These are phyloP conservation scores for Oncorhynchus kisutch DNA, from an alignment of 2,113 vertebrate genomes.

Conservation along the genomic window DNA sequence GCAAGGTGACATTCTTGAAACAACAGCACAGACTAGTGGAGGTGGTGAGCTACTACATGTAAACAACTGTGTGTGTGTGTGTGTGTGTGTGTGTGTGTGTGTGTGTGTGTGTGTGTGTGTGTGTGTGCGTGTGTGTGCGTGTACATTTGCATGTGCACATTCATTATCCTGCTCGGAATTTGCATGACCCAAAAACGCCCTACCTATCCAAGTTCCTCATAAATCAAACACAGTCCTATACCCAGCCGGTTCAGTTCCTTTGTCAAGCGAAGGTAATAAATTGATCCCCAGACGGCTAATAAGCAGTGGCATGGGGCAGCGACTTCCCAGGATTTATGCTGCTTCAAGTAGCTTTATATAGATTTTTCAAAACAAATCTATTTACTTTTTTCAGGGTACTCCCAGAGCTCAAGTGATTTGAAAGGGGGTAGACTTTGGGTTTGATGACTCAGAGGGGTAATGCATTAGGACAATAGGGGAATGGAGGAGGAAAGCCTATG, in stretches of 20 bases:
- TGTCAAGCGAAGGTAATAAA: slow-evolving; percentile 68
- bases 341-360: slow-evolving; percentile 61
- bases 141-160: not conserved
- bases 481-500: slow-evolving; percentile 49
- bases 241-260: slow-evolving; percentile 41
- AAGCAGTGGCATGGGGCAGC: slow-evolving; percentile 59
- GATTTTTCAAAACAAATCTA: slow-evolving; percentile 45
- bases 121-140: not conserved
- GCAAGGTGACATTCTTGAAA: slow-evolving; percentile 34
- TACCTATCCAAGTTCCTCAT: slow-evolving; percentile 54
- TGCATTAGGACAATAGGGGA: slow-evolving; percentile 33
- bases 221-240: slow-evolving; percentile 65
- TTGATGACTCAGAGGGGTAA: slow-evolving; percentile 18
- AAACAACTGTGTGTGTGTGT: not conserved
- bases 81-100: not conserved
- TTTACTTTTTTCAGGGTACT: slow-evolving; percentile 15
- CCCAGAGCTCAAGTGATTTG: slow-evolving; percentile 35
- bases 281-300: slow-evolving; percentile 64
- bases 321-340: slow-evolving; percentile 59
- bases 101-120: not conserved
- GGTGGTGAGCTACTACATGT: not conserved
- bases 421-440: slow-evolving; percentile 22
- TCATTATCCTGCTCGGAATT: slow-evolving; percentile 43
- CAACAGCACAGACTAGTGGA: slow-evolving; percentile 73
- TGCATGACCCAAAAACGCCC: slow-evolving; percentile 74